Conservation (phyloP, 2,113 vertebrate species). For the Herpailurus yagouaroundi region DNA sequence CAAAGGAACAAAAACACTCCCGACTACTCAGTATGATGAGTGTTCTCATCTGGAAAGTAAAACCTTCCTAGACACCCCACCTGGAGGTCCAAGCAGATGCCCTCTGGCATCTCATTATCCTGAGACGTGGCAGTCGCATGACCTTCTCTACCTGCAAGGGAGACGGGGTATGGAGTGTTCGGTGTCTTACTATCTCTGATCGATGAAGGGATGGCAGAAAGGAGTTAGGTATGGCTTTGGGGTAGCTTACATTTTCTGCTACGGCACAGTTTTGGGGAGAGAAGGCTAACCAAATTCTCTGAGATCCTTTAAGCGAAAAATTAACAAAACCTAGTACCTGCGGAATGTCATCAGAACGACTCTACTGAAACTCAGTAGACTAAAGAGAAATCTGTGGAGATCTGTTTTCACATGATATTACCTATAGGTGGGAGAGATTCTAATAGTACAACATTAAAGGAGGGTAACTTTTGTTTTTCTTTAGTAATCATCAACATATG, state of each 20-base stretch:
- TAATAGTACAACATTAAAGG: background rate
- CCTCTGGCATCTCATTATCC: background rate
- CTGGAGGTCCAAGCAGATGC: background rate
- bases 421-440: background rate
- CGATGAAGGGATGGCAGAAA: background rate
- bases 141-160: background rate
- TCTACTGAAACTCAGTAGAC: background rate
- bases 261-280: background rate
- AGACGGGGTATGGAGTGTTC: background rate
- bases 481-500: background rate
- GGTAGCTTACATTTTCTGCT: background rate
- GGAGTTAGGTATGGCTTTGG: background rate
- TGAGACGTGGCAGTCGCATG: background rate
- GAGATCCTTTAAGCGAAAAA: background rate
- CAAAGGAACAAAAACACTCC: background rate
- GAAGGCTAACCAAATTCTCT: background rate
- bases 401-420: background rate
- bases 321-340: background rate
- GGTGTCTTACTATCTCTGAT: background rate
- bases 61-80: background rate
- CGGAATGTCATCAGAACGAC: background rate
- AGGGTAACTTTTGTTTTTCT: background rate
- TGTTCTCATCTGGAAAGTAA: background rate
- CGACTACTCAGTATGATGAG: background rate
- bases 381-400: background rate